Evolutionary conservation across 2,113 vertebrate species (phyloP), one percentile per base, ranked within the genome.

Genomic region (Leucopsar rothschildi): DNA sequence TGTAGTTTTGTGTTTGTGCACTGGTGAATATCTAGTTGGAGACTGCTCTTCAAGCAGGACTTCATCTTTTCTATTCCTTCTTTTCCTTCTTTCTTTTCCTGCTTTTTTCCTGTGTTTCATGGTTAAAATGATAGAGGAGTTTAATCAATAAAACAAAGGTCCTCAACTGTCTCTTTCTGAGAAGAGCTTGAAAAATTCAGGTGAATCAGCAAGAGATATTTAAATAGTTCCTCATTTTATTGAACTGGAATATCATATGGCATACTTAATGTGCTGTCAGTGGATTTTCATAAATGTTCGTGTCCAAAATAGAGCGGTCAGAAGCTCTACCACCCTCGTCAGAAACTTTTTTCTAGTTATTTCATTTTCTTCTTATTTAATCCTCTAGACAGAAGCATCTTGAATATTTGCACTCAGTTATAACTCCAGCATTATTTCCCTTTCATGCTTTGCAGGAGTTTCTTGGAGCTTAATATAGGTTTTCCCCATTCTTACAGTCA

Each of bases 151-250:
- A 70, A 60, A 40, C 6, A 64, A 29, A 70, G 37, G 49, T 45
- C 87, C 69, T 78, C 57, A 76, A 42, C 50, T 95, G 27, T 56
- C 22, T 66, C 21, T 82, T 92, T 84, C 59, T 86, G 61, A 88
- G 50, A 72, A 76, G 20, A 91, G 29, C 39, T 83, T 88, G 56
- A 89, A 88, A 88, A 94, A 65, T 68, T 80, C 64, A 90, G 82
- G 61, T 88, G 76, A 93, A 80, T 91, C 91, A 93, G 89, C 87
- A 80, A 75, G 56, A 11, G 4, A 44, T 86, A 91, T 86, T 86
- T 73, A 88, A 95, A 72, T 76, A 76, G 53, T 68, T 94, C 33
- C 77, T 86, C 18, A 60, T 90, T 91, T 95, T 84, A 82, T 90
- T 91, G 61, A 85, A 10, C 37, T 60, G n/a, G 37, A 63, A 40